Evolutionary conservation across 2,797 vertebrate genomes (phyloP), one percentile per base, ranked within the genome.

Genomic region (Sitta carolinensis): DNA sequence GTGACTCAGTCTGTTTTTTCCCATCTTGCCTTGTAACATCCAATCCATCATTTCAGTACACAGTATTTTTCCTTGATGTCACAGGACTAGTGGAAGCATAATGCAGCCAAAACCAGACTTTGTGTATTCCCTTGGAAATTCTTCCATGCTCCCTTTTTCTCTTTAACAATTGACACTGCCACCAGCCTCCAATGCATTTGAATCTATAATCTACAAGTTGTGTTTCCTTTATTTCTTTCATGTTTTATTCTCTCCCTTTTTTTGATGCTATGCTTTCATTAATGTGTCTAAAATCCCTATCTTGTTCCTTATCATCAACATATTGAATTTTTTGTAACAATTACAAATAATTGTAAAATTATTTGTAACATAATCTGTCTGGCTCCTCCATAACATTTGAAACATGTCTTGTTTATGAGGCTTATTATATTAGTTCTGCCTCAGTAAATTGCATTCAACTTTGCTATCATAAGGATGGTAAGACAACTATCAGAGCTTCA

Each of bases 31-130:
- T 77, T 78, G 82, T 42, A 84, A 59, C 83, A 92, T 93, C 57
- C 77, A 91, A 82, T 94, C 77, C 95, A 86, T 90, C 87, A 94
- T 90, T 94, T 63, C 51, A 67, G 74, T 73, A 55, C 63, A 42
- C 2, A 5, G 36, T 74, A 75, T 78, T 93, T 92, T 68, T 84
- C 57, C 72, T 90, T 54, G 59, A 42, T 91, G 80, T 77, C 91
- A 69, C 3, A 5, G 48, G 40, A 26, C 52, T 57, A 63, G 51
- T 69, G 62, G 51, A 91, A 85, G 62, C 21, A 5, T 55, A 78
- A 84, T 19, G 38, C 2, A 3, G 29, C 69, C 83, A 79, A 89
- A 88, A 27, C 18, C 45, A 84, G 70, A n/a, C 42, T 52, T 68
- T 7, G 2, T 42, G 5, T 59, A 63, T 88, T 88, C 63, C 51